Evolutionary conservation across 2,888 invertebrate genomes (phyloP), one percentile per base, ranked within the genome.

Genomic region (Aelia acuminata): DNA sequence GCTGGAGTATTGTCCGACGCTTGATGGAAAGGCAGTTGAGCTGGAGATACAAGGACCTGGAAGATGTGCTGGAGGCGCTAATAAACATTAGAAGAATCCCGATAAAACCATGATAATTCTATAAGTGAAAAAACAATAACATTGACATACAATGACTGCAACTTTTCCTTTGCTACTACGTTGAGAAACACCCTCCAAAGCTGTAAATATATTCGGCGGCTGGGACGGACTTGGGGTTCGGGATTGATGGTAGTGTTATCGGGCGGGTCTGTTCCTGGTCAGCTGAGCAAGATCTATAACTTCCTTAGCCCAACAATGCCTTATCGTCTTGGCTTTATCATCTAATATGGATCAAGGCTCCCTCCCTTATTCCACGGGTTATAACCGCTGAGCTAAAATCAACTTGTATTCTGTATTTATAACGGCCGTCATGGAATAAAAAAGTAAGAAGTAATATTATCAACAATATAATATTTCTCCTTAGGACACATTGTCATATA

Each of bases 191-290:
- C 0, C n/a, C 22, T 0, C 4, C n/a, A 15, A 47, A 7, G n/a
- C 43, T 43, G 39, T n/a, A 80, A 43, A 43, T 80, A 43, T 47
- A 47, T 80, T 47, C 43, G n/a, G n/a, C 3, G 43, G 43, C 1
- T 3, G 13, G 43, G 10, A 18, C 5, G 80, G 80, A 80, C 43
- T n/a, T 80, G 43, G 43, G 80, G 43, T 22, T 3, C n/a, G 43
- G 80, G 80, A 80, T 80, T 39, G 80, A 80, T 80, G 80, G 43
- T 20, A 31, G 18, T 3, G n/a, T 80, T 80, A 80, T 80, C 80
- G 35, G 39, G n/a, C 80, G 22, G 43, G 80, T 4, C 22, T 22
- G 43, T n/a, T 80, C 43, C 43, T n/a, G 11, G 80, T 22, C 43
- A 43, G 8, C 13, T 13, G 43, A 13, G 80, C 22, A 80, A 80